Evolutionary conservation across 2,797 vertebrate genomes (phyloP).

Genomic region (Onychomys arenicola): DNA sequence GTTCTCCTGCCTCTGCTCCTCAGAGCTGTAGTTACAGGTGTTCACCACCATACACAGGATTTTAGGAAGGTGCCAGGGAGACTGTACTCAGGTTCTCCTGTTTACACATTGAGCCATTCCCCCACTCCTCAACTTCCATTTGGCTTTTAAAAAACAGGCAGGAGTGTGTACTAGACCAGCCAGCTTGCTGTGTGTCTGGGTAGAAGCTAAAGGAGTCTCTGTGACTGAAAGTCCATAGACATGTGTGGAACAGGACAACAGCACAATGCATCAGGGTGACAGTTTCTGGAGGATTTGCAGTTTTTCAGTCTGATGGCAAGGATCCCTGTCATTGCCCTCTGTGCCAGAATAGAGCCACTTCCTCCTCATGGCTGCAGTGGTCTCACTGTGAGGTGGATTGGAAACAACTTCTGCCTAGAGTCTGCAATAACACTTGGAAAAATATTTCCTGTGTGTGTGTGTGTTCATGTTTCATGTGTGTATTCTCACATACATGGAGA

Average conservation of each 20-base stretch:
- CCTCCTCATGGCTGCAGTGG: background rate
- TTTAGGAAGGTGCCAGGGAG: background rate
- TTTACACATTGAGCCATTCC: background rate
- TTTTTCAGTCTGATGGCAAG: background rate
- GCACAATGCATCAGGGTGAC: background rate
- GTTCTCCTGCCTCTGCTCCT: background rate
- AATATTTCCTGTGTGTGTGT: background rate
- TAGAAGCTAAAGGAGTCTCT: background rate
- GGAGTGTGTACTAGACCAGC: background rate
- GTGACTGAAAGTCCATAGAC: background rate
- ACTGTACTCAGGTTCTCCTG: background rate
- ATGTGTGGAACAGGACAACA: background rate
- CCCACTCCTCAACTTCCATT: background rate
- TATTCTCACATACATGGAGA: background rate
- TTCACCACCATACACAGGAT: background rate
- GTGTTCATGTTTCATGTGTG: background rate
- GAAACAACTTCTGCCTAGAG: background rate
- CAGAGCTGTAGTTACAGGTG: background rate
- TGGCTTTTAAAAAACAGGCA: background rate
- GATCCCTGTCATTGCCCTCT: background rate
- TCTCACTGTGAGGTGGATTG: background rate
- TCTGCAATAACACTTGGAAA: conserved; percentile 15
- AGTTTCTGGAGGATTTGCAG: background rate
- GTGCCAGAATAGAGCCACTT: background rate
- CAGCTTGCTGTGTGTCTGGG: background rate